Conservation (phyloP, 2,797 vertebrate genomes). For the Cercopithecus neglectus region DNA sequence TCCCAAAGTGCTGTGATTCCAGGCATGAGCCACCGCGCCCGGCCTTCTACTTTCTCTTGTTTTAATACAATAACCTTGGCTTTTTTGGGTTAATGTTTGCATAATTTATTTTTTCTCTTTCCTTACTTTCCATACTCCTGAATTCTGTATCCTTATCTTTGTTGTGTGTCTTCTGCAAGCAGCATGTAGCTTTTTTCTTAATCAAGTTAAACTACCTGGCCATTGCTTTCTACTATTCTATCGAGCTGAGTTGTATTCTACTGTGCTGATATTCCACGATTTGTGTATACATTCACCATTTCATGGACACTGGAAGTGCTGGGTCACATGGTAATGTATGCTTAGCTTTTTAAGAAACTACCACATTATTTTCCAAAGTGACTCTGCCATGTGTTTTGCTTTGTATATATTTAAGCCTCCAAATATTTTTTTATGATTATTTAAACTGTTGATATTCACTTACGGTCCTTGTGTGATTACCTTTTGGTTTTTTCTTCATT, state of each 20-base stretch:
- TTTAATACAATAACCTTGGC: not conserved
- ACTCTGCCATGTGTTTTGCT: not conserved
- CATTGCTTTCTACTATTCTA: not conserved
- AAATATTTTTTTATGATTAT: not conserved
- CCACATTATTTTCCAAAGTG: not conserved
- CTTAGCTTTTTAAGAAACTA: not conserved
- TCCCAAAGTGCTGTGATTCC: too few species aligned
- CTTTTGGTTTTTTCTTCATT: not conserved
- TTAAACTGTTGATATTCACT: not conserved
- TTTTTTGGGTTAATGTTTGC: not conserved
- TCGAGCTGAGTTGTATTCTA: not conserved
- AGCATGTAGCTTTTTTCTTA: not conserved
- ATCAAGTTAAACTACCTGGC: not conserved
- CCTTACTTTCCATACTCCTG: not conserved
- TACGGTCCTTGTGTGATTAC: not conserved
- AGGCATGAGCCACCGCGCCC: accelerated
- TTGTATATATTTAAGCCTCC: not conserved
- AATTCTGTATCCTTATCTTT: not conserved
- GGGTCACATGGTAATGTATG: not conserved
- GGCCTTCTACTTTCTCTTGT: not conserved
- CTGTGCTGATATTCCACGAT: not conserved
- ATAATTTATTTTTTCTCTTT: not conserved
- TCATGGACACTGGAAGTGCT: not conserved
- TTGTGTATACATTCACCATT: not conserved
- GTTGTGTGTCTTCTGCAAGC: not conserved